Percentiles rank a stretch among this genome's conserved stretches.
Conservation (phyloP, 2,797 vertebrate species). For the Sus cebifrons region DNA sequence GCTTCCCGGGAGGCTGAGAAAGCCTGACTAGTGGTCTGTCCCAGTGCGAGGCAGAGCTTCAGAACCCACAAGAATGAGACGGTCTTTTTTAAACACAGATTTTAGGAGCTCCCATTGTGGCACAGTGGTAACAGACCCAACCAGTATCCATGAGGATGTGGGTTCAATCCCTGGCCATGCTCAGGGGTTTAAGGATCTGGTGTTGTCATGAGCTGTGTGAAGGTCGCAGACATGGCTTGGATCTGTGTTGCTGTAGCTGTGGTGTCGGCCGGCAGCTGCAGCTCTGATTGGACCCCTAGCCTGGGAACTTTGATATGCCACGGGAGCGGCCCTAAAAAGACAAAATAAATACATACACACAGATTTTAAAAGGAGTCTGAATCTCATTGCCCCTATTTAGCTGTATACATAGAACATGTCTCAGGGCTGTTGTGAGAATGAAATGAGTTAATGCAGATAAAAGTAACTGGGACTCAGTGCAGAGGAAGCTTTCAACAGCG, state of each 20-base stretch:
- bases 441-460: not conserved
- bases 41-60: not conserved
- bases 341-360: not conserved
- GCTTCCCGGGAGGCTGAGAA: not conserved
- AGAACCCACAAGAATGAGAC: not conserved
- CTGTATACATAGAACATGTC: accelerated
- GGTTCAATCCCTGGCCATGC: no score
- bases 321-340: no score
- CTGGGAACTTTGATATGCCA: no score
- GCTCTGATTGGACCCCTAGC: no score
- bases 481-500: not conserved
- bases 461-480: not conserved
- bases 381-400: not conserved
- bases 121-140: no score
- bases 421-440: not conserved
- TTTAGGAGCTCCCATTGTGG: not conserved
- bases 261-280: no score
- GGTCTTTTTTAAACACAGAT: not conserved
- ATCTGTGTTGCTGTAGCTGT: no score
- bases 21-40: no score
- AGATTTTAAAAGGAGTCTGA: not conserved
- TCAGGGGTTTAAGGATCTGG: no score
- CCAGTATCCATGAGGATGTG: no score
- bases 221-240: no score
- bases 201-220: no score